Evolutionary conservation across 37 sponge, comb jelly and placozoan genomes (phyloP).

Genomic region (Agelas oroides): DNA sequence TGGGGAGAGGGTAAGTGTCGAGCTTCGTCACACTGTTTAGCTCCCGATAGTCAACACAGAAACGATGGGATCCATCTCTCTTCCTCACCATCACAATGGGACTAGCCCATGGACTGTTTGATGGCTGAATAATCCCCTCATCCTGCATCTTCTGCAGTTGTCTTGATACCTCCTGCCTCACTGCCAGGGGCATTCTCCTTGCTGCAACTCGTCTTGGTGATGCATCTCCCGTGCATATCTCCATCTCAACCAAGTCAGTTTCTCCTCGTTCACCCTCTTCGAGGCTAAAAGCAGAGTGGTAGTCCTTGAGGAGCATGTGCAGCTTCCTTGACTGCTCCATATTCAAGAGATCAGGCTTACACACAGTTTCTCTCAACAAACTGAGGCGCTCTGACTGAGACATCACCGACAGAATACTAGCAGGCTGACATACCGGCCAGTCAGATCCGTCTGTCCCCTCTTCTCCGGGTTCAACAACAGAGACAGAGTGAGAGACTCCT

Average conservation of each 20-base stretch:
- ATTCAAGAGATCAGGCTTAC: not conserved
- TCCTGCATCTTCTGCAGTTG: slow-evolving; percentile 52
- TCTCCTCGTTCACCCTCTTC: slow-evolving; percentile 53
- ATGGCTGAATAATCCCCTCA: slow-evolving; percentile 36
- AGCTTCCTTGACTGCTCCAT: not conserved
- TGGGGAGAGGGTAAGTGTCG: too few species aligned
- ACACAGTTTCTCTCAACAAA: too few species aligned
- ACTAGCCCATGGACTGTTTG: slow-evolving; percentile 41
- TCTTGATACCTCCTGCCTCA: slow-evolving; percentile 27
- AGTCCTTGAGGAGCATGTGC: not conserved
- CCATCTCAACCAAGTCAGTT: slow-evolving; percentile 29
- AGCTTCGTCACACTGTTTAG: slow-evolving; percentile 39
- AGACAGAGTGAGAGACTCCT: too few species aligned
- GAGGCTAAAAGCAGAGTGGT: slow-evolving; percentile 19
- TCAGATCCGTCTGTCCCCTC: too few species aligned
- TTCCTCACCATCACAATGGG: slow-evolving; percentile 47
- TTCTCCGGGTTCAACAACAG: too few species aligned
- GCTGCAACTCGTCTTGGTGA: slow-evolving; percentile 33
- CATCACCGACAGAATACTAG: too few species aligned
- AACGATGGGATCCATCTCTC: slow-evolving; percentile 31
- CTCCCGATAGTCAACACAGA: slow-evolving; percentile 35
- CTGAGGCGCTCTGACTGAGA: too few species aligned
- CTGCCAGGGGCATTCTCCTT: slow-evolving; percentile 42
- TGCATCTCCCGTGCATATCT: too few species aligned
- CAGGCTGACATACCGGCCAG: too few species aligned